These are phyloP conservation scores for Stegophylla sp. DNA, from an alignment of 2,888 invertebrate species.

Conservation along the genomic window DNA sequence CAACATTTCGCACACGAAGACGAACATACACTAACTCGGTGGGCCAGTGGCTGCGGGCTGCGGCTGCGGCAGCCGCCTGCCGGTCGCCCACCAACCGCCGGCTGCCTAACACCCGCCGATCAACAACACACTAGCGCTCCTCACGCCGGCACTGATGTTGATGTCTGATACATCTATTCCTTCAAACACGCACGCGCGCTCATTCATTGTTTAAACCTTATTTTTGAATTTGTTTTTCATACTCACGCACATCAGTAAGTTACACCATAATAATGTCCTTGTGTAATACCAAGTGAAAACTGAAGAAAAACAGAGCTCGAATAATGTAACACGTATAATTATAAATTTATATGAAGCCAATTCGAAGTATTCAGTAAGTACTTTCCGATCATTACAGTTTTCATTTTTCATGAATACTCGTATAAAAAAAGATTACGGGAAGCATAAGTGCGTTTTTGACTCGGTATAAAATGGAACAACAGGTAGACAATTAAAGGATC, in stretches of 20 bases:
- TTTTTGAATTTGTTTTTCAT: too few relatives aligned
- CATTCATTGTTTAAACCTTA: too few relatives aligned
- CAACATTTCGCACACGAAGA: slow-evolving; percentile 50
- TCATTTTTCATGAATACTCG: background rate
- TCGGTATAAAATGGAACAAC: too few relatives aligned
- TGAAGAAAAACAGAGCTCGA: background rate
- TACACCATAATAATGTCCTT: too few relatives aligned
- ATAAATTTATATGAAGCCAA: background rate
- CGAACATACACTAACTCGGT: slow-evolving; percentile 45
- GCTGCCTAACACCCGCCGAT: background rate
- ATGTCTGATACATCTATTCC: slow-evolving; percentile 9
- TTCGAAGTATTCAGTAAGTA: too few relatives aligned
- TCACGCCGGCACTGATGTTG: slow-evolving; percentile 12
- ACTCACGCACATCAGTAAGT: too few relatives aligned
- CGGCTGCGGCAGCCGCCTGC: slow-evolving; percentile 23
- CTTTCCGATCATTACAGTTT: too few relatives aligned
- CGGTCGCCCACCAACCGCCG: slow-evolving; percentile 27
- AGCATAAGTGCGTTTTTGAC: background rate
- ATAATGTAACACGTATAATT: background rate
- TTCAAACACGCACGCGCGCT: background rate
- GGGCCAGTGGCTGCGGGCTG: slow-evolving; percentile 16
- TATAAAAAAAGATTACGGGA: too few relatives aligned
- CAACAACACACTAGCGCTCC: slow-evolving; percentile 39
- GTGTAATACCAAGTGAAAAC: too few relatives aligned
- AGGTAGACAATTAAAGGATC: too few relatives aligned